phyloP scores from a whole-genome alignment of 2,797 vertebrate genomes.

The Distichodus sexfasciatus region DNA sequence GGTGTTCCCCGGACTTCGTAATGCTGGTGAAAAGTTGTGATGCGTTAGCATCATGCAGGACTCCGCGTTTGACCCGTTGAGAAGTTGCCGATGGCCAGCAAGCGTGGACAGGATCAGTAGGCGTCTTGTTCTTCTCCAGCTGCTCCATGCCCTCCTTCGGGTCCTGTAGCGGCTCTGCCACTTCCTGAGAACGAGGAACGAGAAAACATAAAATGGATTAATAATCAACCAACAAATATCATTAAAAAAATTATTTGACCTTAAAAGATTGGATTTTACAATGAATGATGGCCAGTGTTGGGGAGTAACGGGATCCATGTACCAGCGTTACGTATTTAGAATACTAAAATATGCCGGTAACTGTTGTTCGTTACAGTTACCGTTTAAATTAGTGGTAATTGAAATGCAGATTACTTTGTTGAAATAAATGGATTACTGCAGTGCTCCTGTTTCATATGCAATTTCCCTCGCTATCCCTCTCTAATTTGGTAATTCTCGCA shows the following conservation, averaged over 20 bases:
- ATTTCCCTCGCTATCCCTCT: too few species aligned
- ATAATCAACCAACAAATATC: neutral
- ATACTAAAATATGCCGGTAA: too few species aligned
- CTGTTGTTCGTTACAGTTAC: too few species aligned
- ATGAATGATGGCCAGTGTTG: too few species aligned
- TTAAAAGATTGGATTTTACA: too few species aligned
- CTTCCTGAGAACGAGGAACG: constrained; percentile 81
- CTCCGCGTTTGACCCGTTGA: constrained; percentile 94
- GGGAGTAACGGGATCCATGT: too few species aligned
- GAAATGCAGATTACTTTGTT: too few species aligned
- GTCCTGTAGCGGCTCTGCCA: constrained; percentile 94
- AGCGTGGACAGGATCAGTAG: constrained; percentile 89
- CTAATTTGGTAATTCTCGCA: too few species aligned
- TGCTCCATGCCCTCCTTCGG: constrained; percentile 98
- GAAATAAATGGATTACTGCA: too few species aligned
- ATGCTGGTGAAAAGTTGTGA: neutral
- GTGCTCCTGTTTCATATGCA: too few species aligned
- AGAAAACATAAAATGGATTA: constrained; percentile 8
- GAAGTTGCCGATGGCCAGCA: constrained; percentile 96
- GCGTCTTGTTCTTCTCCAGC: constrained; percentile 93
- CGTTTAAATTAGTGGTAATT: too few species aligned
- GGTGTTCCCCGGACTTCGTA: constrained; percentile 11
- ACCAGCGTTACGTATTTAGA: too few species aligned
- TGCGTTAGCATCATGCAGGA: constrained; percentile 13
- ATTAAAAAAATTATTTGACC: neutral